Percentiles rank a stretch among this genome's conserved stretches.
phyloP scores from a whole-genome alignment of 2,888 invertebrate species.

The Plagodis pulveraria region DNA sequence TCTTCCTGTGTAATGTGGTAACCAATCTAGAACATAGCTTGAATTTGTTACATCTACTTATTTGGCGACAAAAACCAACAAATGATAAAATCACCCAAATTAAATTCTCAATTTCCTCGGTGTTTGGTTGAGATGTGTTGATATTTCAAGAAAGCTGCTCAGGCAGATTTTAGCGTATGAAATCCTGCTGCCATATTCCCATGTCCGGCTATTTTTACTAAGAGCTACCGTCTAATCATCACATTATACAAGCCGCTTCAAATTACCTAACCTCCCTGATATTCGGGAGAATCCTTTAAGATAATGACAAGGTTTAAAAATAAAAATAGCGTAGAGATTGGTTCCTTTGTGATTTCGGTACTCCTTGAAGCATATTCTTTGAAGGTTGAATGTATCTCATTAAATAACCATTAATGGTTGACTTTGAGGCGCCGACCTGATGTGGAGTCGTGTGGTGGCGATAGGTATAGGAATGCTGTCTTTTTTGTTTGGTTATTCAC shows the following conservation, averaged over 20 bases:
- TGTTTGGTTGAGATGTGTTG: too few species aligned
- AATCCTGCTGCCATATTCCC: not conserved
- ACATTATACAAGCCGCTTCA: slow-evolving; percentile 13
- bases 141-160: too few species aligned
- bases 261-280: slow-evolving; percentile 12
- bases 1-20: too few species aligned
- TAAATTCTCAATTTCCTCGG: too few species aligned
- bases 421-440: slow-evolving; percentile 29
- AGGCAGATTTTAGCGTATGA: too few species aligned
- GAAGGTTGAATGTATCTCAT: slow-evolving; percentile 23
- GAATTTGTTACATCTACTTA: too few species aligned
- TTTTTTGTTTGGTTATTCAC: slow-evolving; percentile 6
- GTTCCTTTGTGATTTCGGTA: slow-evolving; percentile 24
- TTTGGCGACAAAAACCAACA: too few species aligned
- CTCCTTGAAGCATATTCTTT: slow-evolving; percentile 16
- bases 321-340: slow-evolving; percentile 27
- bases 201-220: not conserved
- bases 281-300: slow-evolving; percentile 18
- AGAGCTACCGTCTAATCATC: slow-evolving; percentile 25
- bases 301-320: slow-evolving; percentile 26
- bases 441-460: slow-evolving; percentile 17
- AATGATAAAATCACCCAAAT: too few species aligned
- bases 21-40: too few species aligned
- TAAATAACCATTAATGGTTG: slow-evolving; percentile 27
- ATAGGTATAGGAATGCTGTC: slow-evolving; percentile 4